Conservation (phyloP, 2,797 vertebrate genomes). For the Rousettus madagascariensis region DNA sequence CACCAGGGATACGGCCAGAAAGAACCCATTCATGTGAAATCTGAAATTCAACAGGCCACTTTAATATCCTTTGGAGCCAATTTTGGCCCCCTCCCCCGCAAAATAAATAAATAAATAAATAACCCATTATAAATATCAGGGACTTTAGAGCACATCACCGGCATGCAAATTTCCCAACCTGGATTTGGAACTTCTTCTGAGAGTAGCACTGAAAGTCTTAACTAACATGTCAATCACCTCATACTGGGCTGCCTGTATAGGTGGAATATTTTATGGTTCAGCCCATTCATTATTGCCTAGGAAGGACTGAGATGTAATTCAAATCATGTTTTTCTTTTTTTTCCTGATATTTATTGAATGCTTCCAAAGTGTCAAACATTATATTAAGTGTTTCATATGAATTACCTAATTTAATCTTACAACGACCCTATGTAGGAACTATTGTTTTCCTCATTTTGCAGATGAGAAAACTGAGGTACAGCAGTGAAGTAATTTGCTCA, state of each 20-base stretch:
- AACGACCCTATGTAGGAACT: conserved; percentile 21
- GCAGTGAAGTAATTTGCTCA: conserved; percentile 36
- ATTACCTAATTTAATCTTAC: conserved; percentile 34
- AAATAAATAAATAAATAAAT: too few species aligned
- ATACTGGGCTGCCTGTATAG: background rate
- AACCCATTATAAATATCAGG: conserved; percentile 9
- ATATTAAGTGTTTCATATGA: background rate
- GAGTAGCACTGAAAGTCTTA: background rate
- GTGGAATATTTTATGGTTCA: conserved; percentile 21
- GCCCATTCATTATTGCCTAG: conserved; percentile 1
- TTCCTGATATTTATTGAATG: conserved; percentile 7
- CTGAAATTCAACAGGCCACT: conserved; percentile 52
- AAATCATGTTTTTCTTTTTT: conserved; percentile 3
- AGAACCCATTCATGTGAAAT: conserved; percentile 51
- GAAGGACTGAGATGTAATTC: background rate
- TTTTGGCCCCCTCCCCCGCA: background rate
- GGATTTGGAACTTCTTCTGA: conserved; percentile 42
- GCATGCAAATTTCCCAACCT: conserved; percentile 8
- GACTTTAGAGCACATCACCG: conserved; percentile 11
- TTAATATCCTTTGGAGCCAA: conserved; percentile 32
- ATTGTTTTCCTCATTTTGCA: conserved; percentile 45
- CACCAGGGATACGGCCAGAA: conserved; percentile 27
- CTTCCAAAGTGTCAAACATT: background rate
- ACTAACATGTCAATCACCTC: background rate
- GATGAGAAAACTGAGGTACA: conserved; percentile 16